Base-by-base conservation (phyloP, 2,888 invertebrate species). In the Rutpela maculata region DNA sequence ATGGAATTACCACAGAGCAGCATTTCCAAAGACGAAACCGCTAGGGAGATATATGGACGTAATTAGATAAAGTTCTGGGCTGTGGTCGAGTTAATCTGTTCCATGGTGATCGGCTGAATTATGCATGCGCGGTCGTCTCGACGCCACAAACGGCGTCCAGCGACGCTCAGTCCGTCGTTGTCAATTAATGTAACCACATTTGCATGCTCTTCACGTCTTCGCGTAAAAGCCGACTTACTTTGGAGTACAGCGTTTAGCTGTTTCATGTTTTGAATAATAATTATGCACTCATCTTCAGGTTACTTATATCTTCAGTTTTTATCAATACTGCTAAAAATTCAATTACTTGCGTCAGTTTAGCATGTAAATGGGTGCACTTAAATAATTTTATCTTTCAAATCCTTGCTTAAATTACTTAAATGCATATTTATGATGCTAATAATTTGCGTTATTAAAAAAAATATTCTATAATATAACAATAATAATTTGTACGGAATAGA, bases 11-110 rank as follows among this genome's bases (percentile, higher is more conserved):
- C 84, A 74, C 84, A 83, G 79, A 80, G 75, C 81, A 78, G 81
- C 80, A 81, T 78, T 80, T 78, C 77, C 82, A 79, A 84, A 85
- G 84, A 84, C 84, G 81, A 80, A 82, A 82, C 86, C 86, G 84
- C 84, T 83, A 76, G 85, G 84, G 88, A 88, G 88, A 88, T 88
- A 87, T 88, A 88, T 88, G 87, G 86, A 87, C 86, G 87, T 88
- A 88, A 88, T 88, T 88, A 88, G 88, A 88, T 88, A 87, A 88
- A 88, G 88, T 88, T 88, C 88, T 87, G 86, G 86, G 86, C 84
- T 87, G 88, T 82, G 89, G 89, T 83, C 86, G 86, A 88, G 88
- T 87, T 88, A 88, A 88, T 88, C 88, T 87, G 87, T 85, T 83
- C 84, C 79, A 82, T 83, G 79, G 82, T 80, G 84, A 84, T 84